These are phyloP conservation scores for Limonius californicus DNA, from an alignment of 1,140 invertebrate species.

Conservation along the genomic window DNA sequence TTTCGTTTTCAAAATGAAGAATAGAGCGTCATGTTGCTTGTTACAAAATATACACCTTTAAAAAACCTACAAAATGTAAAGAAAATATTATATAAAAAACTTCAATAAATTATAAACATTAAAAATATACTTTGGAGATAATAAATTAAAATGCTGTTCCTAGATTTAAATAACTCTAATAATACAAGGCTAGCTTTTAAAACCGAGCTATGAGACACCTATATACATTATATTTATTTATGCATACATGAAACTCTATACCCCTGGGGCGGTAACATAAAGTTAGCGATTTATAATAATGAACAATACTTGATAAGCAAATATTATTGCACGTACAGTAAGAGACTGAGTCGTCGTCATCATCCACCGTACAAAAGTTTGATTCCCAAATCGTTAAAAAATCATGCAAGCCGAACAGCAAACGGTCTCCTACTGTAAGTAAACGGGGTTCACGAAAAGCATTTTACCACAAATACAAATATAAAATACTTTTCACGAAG, in stretches of 20 bases:
- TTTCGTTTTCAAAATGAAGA: too few relatives aligned
- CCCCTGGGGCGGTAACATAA: conserved; percentile 14
- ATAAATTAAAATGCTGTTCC: conserved; percentile 14
- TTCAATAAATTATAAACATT: conserved; percentile 6
- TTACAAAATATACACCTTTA: conserved; percentile 7
- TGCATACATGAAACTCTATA: not conserved
- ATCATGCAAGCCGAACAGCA: not conserved
- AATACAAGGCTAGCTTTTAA: conserved; percentile 3
- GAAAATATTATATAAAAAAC: conserved; percentile 10
- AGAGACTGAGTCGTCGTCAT: not conserved
- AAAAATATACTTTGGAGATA: conserved; percentile 13
- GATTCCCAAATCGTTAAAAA: not conserved
- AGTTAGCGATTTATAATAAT: conserved; percentile 43
- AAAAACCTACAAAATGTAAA: conserved; percentile 4
- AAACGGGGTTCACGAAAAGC: not conserved
- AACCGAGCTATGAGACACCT: not conserved
- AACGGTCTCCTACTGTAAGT: conserved; percentile 18
- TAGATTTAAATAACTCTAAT: conserved; percentile 15
- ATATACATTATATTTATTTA: conserved; percentile 18
- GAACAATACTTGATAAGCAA: conserved; percentile 37
- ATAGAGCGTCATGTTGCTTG: conserved; percentile 8
- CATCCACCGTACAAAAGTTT: conserved; percentile 1
- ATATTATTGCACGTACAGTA: conserved; percentile 34
- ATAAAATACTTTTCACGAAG: not conserved
- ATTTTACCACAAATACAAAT: conserved; percentile 15